Evolutionary conservation across 2,797 vertebrate species (phyloP), one percentile per base, ranked within the genome.

Genomic region (Euphonia xanthogaster): DNA sequence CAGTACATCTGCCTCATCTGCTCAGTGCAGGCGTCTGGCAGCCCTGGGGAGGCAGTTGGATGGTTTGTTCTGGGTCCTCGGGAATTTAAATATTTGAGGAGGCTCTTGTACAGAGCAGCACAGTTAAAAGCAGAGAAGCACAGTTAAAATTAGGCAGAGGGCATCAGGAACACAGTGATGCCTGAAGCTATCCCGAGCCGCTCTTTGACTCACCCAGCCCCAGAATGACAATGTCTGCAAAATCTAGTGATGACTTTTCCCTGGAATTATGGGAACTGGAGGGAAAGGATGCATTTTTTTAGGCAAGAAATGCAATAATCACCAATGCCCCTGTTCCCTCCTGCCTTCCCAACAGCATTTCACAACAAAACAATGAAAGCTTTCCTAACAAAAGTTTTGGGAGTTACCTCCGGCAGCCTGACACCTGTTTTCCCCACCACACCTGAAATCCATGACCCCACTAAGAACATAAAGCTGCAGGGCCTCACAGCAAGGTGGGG

Each of bases 41-140:
- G 84, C 67, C 40, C 67, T 1, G 17, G 8, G 48, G n/a, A 76
- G n/a, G 27, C 13, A 53, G 39, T 50, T 51, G 22, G 10, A 28
- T 35, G 16, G 24, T 35, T 87, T 84, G 62, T 58, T 35, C 53
- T 0, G 1, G 8, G 53, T 77, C 42, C 72, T 85, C 6, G 17
- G 40, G 24, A 87, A 89, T 48, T 85, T 87, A 92, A 92, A 67
- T 75, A 70, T 94, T 33, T 3, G 27, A 25, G 66, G 14, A 86
- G 27, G 28, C 25, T 63, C 58, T 51, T 5, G 2, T 22, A 21
- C 14, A 33, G 23, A 55, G 57, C 74, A 84, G 42, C 40, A 18
- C 25, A 28, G n/a, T 44, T 58, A 65, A 70, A 77, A 66, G 28
- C 33, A 70, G 47, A 67, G 35, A 30, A 86, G 39, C 31, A 19